A percentile compares a stretch with the other conserved stretches of the same genome.
Conservation (phyloP, 2,888 invertebrate genomes). For the Lutraria lutraria region DNA sequence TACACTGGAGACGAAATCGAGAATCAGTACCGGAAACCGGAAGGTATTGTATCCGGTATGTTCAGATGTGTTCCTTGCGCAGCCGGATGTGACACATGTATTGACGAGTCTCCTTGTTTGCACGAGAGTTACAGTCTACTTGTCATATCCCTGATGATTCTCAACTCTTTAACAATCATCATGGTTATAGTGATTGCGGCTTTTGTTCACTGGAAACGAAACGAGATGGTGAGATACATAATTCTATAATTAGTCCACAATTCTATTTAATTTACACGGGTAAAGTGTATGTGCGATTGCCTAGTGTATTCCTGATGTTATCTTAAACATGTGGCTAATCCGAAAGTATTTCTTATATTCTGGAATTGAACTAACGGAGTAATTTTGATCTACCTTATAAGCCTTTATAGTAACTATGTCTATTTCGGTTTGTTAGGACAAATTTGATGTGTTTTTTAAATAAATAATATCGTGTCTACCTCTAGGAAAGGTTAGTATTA, state of each 20-base stretch:
- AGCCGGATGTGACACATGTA: constrained; percentile 83
- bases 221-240: constrained; percentile 60
- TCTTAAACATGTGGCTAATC: too few species aligned
- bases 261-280: too few species aligned
- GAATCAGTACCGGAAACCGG: constrained; percentile 57
- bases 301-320: too few species aligned
- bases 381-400: too few species aligned
- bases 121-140: constrained; percentile 70
- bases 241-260: background rate
- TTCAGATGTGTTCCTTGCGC: constrained; percentile 81
- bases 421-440: too few species aligned
- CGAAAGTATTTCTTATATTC: too few species aligned
- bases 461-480: too few species aligned
- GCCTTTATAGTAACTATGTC: too few species aligned
- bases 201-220: constrained; percentile 62
- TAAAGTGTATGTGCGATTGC: too few species aligned
- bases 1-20: constrained; percentile 81
- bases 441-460: too few species aligned
- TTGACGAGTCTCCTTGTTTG: constrained; percentile 82
- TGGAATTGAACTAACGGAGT: too few species aligned
- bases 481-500: too few species aligned
- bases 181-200: constrained; percentile 62
- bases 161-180: constrained; percentile 69
- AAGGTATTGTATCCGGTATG: constrained; percentile 36
- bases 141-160: constrained; percentile 68